These are phyloP conservation scores for Falco biarmicus DNA, from an alignment of 2,797 vertebrate species.

Conservation along the genomic window DNA sequence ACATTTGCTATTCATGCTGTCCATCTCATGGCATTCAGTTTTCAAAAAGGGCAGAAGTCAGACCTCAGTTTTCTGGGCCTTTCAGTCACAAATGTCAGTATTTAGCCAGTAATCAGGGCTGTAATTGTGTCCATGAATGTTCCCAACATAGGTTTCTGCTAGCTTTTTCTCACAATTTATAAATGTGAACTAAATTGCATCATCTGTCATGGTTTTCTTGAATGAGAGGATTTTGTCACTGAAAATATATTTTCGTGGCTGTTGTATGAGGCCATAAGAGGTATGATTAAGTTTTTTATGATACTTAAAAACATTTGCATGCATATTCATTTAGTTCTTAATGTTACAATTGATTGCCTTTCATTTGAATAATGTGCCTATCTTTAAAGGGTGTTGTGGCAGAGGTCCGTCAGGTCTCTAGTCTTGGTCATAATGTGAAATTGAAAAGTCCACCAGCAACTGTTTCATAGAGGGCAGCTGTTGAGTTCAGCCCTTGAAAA, in stretches of 20 bases:
- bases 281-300: not conserved
- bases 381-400: not conserved
- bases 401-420: not conserved
- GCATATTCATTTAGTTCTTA: not conserved
- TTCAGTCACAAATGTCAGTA: not conserved
- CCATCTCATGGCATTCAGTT: accelerated
- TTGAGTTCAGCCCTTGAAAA: not conserved
- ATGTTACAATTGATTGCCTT: not conserved
- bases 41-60: not conserved
- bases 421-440: not conserved
- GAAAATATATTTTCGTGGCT: not conserved
- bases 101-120: not conserved
- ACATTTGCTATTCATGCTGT: accelerated
- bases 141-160: not conserved
- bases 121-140: not conserved
- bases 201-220: not conserved
- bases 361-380: not conserved
- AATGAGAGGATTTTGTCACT: not conserved
- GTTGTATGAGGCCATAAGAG: not conserved
- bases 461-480: not conserved
- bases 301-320: not conserved
- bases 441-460: not conserved
- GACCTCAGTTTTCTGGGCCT: not conserved
- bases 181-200: not conserved
- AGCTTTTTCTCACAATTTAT: not conserved